Evolutionary conservation across 2,797 vertebrate genomes (phyloP).

Genomic region (Acanthurus leucopareius): DNA sequence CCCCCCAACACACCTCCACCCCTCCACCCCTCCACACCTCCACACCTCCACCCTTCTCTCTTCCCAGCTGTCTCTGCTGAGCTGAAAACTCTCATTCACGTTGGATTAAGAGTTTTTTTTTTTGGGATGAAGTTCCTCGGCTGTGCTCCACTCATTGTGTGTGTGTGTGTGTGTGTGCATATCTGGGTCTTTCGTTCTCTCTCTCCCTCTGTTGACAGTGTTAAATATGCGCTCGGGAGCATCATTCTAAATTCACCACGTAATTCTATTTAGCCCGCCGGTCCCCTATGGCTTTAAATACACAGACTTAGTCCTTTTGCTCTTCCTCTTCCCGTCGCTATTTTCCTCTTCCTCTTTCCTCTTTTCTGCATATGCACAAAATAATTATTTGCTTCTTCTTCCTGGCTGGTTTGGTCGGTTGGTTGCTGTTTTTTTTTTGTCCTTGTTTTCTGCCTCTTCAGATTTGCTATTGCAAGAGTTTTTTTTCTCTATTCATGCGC

Average conservation of each 20-base stretch:
- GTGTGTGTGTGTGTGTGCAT: constrained; percentile 45
- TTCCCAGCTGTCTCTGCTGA: constrained; percentile 45
- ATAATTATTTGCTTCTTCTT: constrained; percentile 58
- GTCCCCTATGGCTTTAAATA: constrained; percentile 72
- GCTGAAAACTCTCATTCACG: constrained; percentile 57
- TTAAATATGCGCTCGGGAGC: constrained; percentile 77
- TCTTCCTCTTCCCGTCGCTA: background rate
- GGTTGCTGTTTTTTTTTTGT: background rate
- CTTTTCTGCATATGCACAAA: constrained; percentile 51
- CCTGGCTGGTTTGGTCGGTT: background rate
- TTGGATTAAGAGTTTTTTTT: constrained; percentile 70
- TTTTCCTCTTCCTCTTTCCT: constrained; percentile 7
- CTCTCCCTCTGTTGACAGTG: constrained; percentile 69
- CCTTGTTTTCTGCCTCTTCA: constrained; percentile 30
- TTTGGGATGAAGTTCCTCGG: constrained; percentile 62
- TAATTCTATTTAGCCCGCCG: constrained; percentile 87
- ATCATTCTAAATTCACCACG: constrained; percentile 87
- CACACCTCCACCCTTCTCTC: background rate
- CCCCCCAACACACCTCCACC: background rate
- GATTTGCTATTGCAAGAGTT: constrained; percentile 26
- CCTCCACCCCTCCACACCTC: no score
- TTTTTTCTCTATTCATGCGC: background rate
- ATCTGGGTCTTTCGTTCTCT: constrained; percentile 51
- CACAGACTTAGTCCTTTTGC: constrained; percentile 46
- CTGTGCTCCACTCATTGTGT: constrained; percentile 42